phyloP scores from a whole-genome alignment of 2,113 vertebrate species.

The Guaruba guarouba region DNA sequence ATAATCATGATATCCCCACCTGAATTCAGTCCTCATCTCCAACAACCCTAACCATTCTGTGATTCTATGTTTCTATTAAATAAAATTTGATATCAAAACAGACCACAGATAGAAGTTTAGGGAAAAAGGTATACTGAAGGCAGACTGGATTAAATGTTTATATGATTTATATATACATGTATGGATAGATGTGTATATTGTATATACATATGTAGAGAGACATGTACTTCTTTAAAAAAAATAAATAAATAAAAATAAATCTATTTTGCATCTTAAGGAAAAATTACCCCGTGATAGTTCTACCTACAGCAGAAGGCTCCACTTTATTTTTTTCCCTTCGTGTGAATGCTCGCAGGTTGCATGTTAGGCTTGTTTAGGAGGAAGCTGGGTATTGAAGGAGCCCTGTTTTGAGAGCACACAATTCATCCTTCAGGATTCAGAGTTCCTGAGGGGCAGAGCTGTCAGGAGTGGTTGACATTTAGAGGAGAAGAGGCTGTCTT shows the following conservation, averaged over 20 bases:
- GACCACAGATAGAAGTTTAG: background rate
- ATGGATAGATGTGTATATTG: background rate
- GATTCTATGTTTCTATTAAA: background rate
- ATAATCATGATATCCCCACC: background rate
- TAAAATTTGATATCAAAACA: background rate
- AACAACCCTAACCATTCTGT: background rate
- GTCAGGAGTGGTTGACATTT: constrained; percentile 27
- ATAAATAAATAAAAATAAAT: background rate
- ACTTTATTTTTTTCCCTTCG: background rate
- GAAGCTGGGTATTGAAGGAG: background rate
- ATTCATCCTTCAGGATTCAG: constrained; percentile 22
- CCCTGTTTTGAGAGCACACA: background rate
- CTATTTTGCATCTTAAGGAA: background rate
- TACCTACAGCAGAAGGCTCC: background rate
- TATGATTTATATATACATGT: background rate
- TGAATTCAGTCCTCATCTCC: background rate
- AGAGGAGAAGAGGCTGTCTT: constrained; percentile 7
- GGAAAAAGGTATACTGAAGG: background rate
- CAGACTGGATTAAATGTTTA: background rate
- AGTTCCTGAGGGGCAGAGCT: constrained; percentile 27
- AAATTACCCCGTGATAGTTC: background rate
- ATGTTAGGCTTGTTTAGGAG: background rate
- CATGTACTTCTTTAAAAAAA: background rate
- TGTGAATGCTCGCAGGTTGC: background rate
- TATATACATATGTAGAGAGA: background rate